Base-by-base conservation (phyloP, 2,888 invertebrate genomes). In the Stenotaenia linearis region DNA sequence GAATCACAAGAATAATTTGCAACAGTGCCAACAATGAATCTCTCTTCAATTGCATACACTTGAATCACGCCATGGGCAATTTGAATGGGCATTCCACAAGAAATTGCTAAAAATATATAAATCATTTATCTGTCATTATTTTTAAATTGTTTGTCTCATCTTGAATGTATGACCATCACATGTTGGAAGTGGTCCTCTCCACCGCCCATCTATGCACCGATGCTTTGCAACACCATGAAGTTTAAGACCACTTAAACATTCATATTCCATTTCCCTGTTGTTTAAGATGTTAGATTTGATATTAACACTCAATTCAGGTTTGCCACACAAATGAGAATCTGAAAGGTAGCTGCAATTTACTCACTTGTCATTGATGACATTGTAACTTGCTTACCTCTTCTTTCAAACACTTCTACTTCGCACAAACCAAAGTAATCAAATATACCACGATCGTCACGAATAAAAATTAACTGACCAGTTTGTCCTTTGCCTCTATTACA, bases 341-440 rank as follows among this genome's bases (percentile, higher is more conserved):
- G 61, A 1, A 61, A 45, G n/a, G n/a, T n/a, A n/a, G n/a, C n/a
- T n/a, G n/a, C n/a, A n/a, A n/a, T n/a, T n/a, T n/a, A n/a, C n/a
- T n/a, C n/a, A n/a, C n/a, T n/a, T n/a, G n/a, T n/a, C n/a, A n/a
- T n/a, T n/a, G n/a, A n/a, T n/a, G n/a, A n/a, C n/a, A n/a, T n/a
- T n/a, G n/a, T n/a, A n/a, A 37, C 9, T 10, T 50, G 35, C 82
- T 81, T 78, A 85, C 85, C 85, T 83, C 83, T 83, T 75, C 83
- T 82, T 5, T 83, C 83, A 79, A 84, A 85, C 6, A 85, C 84
- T 80, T 85, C 84, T 5, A 85, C 84, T 82, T 85, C 85, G 80
- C 85, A 85, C 5, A 85, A 82, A 6, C 84, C 84, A 82, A 85
- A 85, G 80, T 85, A 84, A 37, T 85, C 84, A 37, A 82, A 81